Percentiles rank a stretch among this genome's conserved stretches.
Evolutionary conservation across 2,888 invertebrate genomes (phyloP).

Genomic region (Callyntrura guangdongensis): DNA sequence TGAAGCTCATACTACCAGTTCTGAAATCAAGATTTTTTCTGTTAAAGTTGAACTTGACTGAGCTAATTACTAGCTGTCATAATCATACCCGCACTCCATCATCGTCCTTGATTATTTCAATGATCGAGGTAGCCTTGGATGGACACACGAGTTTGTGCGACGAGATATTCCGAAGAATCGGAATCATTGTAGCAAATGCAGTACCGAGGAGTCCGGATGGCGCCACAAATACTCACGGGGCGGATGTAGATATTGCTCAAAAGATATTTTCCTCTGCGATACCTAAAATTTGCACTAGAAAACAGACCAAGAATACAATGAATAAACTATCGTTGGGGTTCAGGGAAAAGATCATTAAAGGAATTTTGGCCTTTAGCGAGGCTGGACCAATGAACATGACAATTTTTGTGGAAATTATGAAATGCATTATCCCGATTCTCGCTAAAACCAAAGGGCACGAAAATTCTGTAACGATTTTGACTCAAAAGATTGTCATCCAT

Average conservation of each 20-base stretch:
- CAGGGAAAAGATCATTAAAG: conserved; percentile 32
- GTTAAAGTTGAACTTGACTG: conserved; percentile 23
- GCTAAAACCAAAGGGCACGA: neutral
- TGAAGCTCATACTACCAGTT: conserved; percentile 11
- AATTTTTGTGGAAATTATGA: conserved; percentile 57
- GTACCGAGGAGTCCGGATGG: neutral
- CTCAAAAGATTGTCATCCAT: conserved; percentile 52
- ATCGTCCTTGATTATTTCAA: neutral
- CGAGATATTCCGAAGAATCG: conserved; percentile 53
- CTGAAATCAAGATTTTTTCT: conserved; percentile 43
- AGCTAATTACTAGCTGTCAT: conserved; percentile 32
- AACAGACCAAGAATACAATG: neutral
- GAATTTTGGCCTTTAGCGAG: conserved; percentile 14
- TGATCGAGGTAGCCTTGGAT: conserved; percentile 45
- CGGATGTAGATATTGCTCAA: neutral
- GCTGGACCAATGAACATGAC: conserved; percentile 25
- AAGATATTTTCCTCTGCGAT: conserved; percentile 29
- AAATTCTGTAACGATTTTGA: conserved; percentile 40
- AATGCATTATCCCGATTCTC: conserved; percentile 42
- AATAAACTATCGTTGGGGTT: neutral
- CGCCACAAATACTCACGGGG: neutral
- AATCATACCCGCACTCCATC: conserved; percentile 37
- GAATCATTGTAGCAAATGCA: neutral
- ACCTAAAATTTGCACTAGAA: conserved; percentile 5
- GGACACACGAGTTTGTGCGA: conserved; percentile 53